Evolutionary conservation across 2,888 invertebrate genomes (phyloP).

Genomic region (Apotomis turbidana): DNA sequence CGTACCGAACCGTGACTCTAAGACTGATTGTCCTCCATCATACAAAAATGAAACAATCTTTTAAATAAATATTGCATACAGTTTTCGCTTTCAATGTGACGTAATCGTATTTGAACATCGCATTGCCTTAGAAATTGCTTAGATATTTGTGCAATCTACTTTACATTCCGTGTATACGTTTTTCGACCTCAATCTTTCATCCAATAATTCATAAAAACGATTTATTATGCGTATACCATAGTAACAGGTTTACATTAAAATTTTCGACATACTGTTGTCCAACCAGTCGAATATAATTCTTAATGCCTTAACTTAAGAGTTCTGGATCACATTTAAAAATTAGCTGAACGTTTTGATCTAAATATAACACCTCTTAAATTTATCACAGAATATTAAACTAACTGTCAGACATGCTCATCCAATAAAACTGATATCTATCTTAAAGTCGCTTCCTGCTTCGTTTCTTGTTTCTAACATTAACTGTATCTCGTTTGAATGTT

Average conservation of each 20-base stretch:
- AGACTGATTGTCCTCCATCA: too few species aligned
- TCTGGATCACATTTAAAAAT: neutral
- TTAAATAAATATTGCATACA: too few species aligned
- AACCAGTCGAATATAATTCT: neutral
- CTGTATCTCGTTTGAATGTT: neutral
- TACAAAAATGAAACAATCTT: too few species aligned
- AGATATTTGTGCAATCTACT: neutral
- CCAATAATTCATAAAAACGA: constrained; percentile 13
- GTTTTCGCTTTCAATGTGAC: too few species aligned
- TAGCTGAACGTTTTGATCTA: neutral
- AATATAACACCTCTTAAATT: constrained; percentile 40
- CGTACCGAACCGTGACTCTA: too few species aligned
- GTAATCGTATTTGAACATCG: too few species aligned
- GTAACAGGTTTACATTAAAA: constrained; percentile 2
- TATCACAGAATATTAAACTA: constrained; percentile 24
- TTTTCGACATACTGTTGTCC: neutral
- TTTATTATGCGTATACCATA: constrained; percentile 3
- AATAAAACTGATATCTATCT: constrained; percentile 20
- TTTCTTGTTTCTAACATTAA: neutral
- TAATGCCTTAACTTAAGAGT: constrained; percentile 10
- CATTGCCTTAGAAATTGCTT: too few species aligned
- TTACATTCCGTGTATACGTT: neutral
- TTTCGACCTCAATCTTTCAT: constrained; percentile 5
- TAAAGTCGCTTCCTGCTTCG: neutral
- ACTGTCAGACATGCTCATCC: constrained; percentile 31